Evolutionary conservation across 1,140 invertebrate species (phyloP).

Genomic region (Arion vulgaris): DNA sequence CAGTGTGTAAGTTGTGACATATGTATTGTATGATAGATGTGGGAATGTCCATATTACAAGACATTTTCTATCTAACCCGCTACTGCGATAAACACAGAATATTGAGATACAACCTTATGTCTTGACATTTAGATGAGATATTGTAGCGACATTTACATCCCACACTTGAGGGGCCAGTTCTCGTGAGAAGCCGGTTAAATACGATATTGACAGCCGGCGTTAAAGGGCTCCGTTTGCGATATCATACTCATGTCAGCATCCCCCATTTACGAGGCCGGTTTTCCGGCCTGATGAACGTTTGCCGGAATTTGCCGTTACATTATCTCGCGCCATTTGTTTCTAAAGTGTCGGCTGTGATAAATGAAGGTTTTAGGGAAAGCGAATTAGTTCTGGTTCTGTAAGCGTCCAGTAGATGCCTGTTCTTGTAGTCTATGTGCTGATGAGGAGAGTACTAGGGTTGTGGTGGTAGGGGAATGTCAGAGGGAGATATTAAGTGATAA

Average conservation of each 20-base stretch:
- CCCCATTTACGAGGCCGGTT: slow-evolving; percentile 15
- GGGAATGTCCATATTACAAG: too few species aligned
- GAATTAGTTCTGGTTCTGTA: neutral
- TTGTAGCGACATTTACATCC: slow-evolving; percentile 1
- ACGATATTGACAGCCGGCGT: slow-evolving; percentile 11
- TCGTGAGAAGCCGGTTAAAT: neutral
- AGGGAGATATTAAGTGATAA: too few species aligned
- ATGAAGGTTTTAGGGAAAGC: neutral
- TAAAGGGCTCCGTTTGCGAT: neutral
- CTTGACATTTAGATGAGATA: neutral
- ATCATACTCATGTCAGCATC: neutral
- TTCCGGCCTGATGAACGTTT: slow-evolving; percentile 20
- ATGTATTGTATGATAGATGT: too few species aligned
- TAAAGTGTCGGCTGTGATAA: neutral
- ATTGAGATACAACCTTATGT: neutral
- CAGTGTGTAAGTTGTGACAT: too few species aligned
- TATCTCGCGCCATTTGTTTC: neutral
- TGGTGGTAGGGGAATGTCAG: too few species aligned
- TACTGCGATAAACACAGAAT: too few species aligned
- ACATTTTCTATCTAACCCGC: too few species aligned
- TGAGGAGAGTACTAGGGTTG: too few species aligned
- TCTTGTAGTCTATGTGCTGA: too few species aligned
- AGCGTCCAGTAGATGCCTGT: neutral
- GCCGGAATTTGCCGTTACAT: slow-evolving; percentile 13
- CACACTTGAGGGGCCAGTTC: neutral